These are phyloP conservation scores for Bactericera cockerelli DNA, from an alignment of 1,140 invertebrate genomes.

Conservation along the genomic window DNA sequence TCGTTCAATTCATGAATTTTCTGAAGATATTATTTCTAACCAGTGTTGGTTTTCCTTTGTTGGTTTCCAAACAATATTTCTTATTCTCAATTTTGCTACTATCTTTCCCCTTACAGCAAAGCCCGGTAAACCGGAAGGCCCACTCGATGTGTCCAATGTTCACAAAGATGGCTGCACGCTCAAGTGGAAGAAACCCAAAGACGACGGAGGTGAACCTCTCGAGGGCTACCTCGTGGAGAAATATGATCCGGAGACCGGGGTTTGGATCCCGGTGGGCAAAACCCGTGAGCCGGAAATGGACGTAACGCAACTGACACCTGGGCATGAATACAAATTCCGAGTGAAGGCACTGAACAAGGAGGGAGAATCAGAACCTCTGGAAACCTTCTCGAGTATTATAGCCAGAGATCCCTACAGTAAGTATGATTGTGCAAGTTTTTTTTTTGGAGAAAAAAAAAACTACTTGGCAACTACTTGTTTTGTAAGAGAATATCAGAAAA, in stretches of 20 bases:
- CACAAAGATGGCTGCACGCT: conserved; percentile 88
- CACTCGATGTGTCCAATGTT: conserved; percentile 86
- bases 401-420: conserved; percentile 95
- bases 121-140: conserved; percentile 84
- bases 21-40: too few relatives aligned
- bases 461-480: too few relatives aligned
- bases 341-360: conserved; percentile 95
- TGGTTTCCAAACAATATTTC: too few relatives aligned
- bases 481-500: too few relatives aligned
- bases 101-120: conserved; percentile 43
- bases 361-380: conserved; percentile 91
- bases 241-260: conserved; percentile 75
- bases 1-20: too few relatives aligned
- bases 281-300: conserved; percentile 67
- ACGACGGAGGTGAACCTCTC: conserved; percentile 92
- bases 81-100: too few relatives aligned
- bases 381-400: conserved; percentile 76
- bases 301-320: conserved; percentile 73
- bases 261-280: conserved; percentile 78
- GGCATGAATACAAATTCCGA: conserved; percentile 95
- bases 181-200: conserved; percentile 94
- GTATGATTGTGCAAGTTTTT: conserved; percentile 25
- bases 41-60: too few relatives aligned
- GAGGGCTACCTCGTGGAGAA: conserved; percentile 93
- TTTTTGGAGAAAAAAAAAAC: too few relatives aligned